Evolutionary conservation across 2,113 vertebrate genomes (phyloP), one percentile per base, ranked within the genome.

Genomic region (Aphyosemion australe): DNA sequence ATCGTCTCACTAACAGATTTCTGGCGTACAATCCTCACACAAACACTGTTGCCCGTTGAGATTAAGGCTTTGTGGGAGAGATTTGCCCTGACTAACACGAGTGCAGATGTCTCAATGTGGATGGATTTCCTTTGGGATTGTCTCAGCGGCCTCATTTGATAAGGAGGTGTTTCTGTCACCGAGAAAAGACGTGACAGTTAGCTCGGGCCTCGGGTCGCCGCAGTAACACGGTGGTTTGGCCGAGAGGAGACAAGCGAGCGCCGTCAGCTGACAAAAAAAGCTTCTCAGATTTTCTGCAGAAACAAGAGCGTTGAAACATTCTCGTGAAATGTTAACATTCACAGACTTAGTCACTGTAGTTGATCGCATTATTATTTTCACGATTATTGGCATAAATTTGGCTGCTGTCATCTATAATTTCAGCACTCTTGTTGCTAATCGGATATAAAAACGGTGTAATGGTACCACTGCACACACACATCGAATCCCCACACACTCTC

Each of bases 21-120:
- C 52, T 53, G 63, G 69, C 81, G 82, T 69, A 72, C 85, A 88
- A 88, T 81, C 81, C 61, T 73, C 52, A 52, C 61, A 64, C 48
- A 59, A 16, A 83, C 70, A 62, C 48, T 74, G 42, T 31, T 12
- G 62, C 68, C 68, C 19, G 47, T 46, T 61, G 69, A 91, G 90
- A 92, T 92, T 91, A 91, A 69, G 85, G 80, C 80, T 88, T 85
- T 87, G 87, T 90, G 78, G 78, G 77, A 80, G 82, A 75, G 79
- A 92, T 91, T 91, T 89, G 83, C 65, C 79, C 41, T 1, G 70
- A 66, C 77, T 88, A 84, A 88, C 80, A 76, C 82, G 58, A 83
- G 84, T 91, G 84, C 90, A 90, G 88, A 89, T 85, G 89, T 88
- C 86, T 87, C 79, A 72, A 69, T 73, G 78, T 56, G 62, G 75